Evolutionary conservation across 2,113 vertebrate genomes (phyloP), one percentile per base, ranked within the genome.

Genomic region (Sinosuthora webbiana): DNA sequence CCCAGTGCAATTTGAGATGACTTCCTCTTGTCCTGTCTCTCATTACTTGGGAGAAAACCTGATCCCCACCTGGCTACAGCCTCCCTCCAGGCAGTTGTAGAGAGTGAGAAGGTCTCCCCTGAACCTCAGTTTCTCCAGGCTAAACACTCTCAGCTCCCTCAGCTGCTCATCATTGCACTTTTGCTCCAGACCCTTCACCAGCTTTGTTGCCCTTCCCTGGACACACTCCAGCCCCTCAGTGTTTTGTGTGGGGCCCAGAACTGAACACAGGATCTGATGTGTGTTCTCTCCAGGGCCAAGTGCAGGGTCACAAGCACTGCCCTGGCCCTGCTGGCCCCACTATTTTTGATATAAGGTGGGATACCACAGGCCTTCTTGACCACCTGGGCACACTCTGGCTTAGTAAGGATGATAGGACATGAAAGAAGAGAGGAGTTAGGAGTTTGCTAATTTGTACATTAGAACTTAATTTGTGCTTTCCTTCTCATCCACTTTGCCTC

Each of bases 111-210:
- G 4, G 11, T 84, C 13, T 41, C 13, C 11, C 11, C 16, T 30
- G 11, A 52, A 20, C 14, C 25, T 52, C 3, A 0, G 11, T 11
- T 87, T 27, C 30, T 56, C 14, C 49, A 37, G 24, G 7, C 4
- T 30, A 13, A 85, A 35, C 15, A 56, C 2, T 2, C 3, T 17
- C 81, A 59, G 13, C 8, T 64, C 8, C 31, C 10, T 67, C 81
- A 67, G 60, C 5, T 0, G 0, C 16, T 44, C 25, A 31, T 60
- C 9, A 6, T 0, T 4, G 6, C 30, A 30, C 11, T 45, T 45
- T 3, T 60, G 3, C 62, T 62, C 55, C 7, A 75, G 33, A 21
- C 2, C 6, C 42, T 35, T 69, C 50, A 6, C 17, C 49, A 63
- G 11, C 47, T 41, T 28, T 1, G 1, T 3, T 87, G 27, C 7